Evolutionary conservation across 2,888 invertebrate species (phyloP), one percentile per base, ranked within the genome.

Genomic region (Erynnis tages): DNA sequence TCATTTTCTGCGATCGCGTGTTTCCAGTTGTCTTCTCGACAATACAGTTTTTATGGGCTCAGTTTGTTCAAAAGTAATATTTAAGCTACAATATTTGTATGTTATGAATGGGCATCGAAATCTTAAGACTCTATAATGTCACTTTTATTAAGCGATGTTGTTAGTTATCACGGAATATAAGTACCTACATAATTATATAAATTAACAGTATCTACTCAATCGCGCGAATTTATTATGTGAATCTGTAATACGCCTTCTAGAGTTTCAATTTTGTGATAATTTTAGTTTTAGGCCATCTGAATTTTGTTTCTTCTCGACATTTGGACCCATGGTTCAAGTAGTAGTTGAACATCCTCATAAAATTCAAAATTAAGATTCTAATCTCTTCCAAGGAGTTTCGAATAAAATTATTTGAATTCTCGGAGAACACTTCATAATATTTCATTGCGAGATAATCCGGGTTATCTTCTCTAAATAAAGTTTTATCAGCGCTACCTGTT

Each of bases 381-480:
- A 38, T 38, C 30, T 32, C 8, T 32, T 14, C 16, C 25, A 41
- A 40, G 32, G 23, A 5, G 14, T 45, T 30, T 23, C 10, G 13
- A 2, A 10, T 23, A 25, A 45, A 45, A 35, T 5, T 29, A 14
- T 6, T 34, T n/a, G 25, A 34, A 49, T 41, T 17, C 27, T 43
- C 19, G 11, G 23, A 35, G 32, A 46, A 35, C 11, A 32, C 44
- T 32, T 30, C 34, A 49, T 41, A 40, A 63, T 72, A 70, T 66
- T 69, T 69, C 61, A 57, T 56, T 62, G 59, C 54, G 54, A 63
- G 73, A 71, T 72, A 67, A 73, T 73, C 69, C 57, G 45, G 47
- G 60, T 64, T 84, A 86, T 85, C 87, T 80, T 61, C 62, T 62
- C 65, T 69, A 83, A 87, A 86, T 75, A 83, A 67, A 71, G 66